Percentiles rank a stretch among this genome's conserved stretches.
phyloP scores from a whole-genome alignment of 2,888 invertebrate species.

The Aphodius granarius region DNA sequence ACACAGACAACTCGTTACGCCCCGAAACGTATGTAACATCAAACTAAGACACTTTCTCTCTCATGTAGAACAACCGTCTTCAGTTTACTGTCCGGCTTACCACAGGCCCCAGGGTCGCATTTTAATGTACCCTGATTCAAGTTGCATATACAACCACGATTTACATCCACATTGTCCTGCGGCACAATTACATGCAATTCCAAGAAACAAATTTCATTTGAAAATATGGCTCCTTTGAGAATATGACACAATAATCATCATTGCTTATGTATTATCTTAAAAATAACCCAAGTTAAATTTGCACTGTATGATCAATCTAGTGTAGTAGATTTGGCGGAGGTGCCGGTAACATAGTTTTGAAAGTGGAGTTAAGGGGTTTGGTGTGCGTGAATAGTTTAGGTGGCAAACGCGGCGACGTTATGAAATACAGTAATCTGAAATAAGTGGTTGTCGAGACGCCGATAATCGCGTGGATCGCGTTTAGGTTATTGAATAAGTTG shows the following conservation, averaged over 20 bases:
- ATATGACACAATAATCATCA: background rate
- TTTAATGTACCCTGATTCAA: background rate
- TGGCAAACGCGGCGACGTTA: background rate
- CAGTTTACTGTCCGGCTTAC: background rate
- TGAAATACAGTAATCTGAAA: background rate
- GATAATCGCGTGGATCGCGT: conserved; percentile 11
- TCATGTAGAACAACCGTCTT: background rate
- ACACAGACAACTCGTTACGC: conserved; percentile 10
- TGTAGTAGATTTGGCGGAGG: too few relatives aligned
- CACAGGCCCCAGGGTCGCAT: background rate
- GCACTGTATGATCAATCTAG: too few relatives aligned
- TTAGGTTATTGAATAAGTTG: conserved; percentile 31
- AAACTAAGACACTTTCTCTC: conserved; percentile 12
- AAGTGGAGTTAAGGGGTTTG: too few relatives aligned
- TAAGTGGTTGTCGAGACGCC: background rate
- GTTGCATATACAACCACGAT: too few relatives aligned
- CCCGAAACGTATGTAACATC: conserved; percentile 14
- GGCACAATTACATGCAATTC: background rate
- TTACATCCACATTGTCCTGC: too few relatives aligned
- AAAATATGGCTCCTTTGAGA: background rate
- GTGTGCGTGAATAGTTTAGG: background rate
- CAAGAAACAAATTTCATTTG: background rate
- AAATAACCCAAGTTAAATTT: too few relatives aligned
- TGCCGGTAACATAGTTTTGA: too few relatives aligned
- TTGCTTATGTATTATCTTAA: background rate